Conservation (phyloP, 1,140 invertebrate genomes). For the Zophobas morio region DNA sequence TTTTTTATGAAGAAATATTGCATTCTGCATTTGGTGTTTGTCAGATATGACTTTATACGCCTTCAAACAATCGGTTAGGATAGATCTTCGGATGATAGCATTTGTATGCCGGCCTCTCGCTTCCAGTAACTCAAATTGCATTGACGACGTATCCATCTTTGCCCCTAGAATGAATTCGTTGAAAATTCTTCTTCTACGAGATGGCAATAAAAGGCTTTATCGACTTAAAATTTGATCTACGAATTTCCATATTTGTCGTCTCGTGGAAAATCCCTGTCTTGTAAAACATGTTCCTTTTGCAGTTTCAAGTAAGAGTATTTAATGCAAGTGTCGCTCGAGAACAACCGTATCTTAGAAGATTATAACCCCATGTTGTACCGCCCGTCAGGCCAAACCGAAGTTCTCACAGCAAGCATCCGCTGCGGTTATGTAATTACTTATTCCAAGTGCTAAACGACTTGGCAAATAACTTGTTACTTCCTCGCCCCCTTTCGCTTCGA, state of each 20-base stretch:
- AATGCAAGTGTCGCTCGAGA: slow-evolving; percentile 30
- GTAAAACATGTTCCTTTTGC: background rate
- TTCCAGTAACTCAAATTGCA: too few relatives aligned
- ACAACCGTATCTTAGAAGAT: slow-evolving; percentile 44
- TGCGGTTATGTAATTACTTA: slow-evolving; percentile 58
- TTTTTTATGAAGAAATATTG: too few relatives aligned
- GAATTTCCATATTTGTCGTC: background rate
- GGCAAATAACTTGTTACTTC: slow-evolving; percentile 58
- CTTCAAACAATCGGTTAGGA: too few relatives aligned
- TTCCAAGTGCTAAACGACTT: slow-evolving; percentile 56
- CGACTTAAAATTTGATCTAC: too few relatives aligned
- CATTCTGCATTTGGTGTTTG: too few relatives aligned
- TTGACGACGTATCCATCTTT: too few relatives aligned
- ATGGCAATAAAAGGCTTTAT: too few relatives aligned
- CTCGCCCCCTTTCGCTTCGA: slow-evolving; percentile 25
- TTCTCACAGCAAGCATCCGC: slow-evolving; percentile 49
- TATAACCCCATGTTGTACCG: slow-evolving; percentile 45
- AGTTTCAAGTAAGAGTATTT: slow-evolving; percentile 29
- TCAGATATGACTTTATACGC: too few relatives aligned
- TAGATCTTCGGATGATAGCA: too few relatives aligned
- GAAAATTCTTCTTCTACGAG: too few relatives aligned
- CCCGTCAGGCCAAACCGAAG: slow-evolving; percentile 47
- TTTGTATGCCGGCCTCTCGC: too few relatives aligned
- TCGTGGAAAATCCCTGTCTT: background rate
- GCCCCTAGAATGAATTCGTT: too few relatives aligned